Base-by-base conservation (phyloP, 1,140 invertebrate genomes). In the Notospermus geniculatus region DNA sequence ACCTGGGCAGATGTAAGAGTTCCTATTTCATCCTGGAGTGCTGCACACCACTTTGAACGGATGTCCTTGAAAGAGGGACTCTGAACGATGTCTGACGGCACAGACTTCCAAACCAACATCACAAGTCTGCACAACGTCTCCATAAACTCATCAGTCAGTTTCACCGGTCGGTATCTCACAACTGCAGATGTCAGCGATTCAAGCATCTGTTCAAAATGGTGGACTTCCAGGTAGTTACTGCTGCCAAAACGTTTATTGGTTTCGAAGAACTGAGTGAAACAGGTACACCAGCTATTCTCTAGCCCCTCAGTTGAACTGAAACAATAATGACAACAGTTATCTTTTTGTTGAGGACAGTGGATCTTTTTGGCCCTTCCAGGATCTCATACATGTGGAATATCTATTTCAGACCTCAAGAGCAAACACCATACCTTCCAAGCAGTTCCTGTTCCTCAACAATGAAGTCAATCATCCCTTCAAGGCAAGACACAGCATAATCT, bases 401-500 rank as follows among this genome's bases (percentile, higher is more conserved):
- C n/a, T n/a, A n/a, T n/a, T n/a, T n/a, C n/a, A n/a, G n/a, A n/a
- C n/a, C n/a, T n/a, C n/a, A n/a, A n/a, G n/a, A n/a, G n/a, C n/a
- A 36, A 36, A 36, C 5, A 15, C 15, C 32, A 7, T 7, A 36
- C 32, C 32, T 36, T 36, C 32, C 32, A 36, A 36, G 15, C 32
- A 36, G 4, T 4, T 15, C 32, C 32, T 36, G 32, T 36, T 36
- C 32, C 32, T 36, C 32, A 4, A 36, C 32, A 36, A 36, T 36
- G 32, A 36, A 36, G 32, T 36, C 32, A 36, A 36, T 36, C 32
- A 36, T 36, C 15, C 32, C 32, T 13, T 54, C 27, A 0, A 71
- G 17, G 62, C 68, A 70, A 25, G 65, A 59, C 30, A 71, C 27
- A 53, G 70, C 68, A 45, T 70, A 71, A 46, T 70, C 66, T 27